Evolutionary conservation across 1,140 invertebrate species (phyloP), one percentile per base, ranked within the genome.

Genomic region (Samia ricini): DNA sequence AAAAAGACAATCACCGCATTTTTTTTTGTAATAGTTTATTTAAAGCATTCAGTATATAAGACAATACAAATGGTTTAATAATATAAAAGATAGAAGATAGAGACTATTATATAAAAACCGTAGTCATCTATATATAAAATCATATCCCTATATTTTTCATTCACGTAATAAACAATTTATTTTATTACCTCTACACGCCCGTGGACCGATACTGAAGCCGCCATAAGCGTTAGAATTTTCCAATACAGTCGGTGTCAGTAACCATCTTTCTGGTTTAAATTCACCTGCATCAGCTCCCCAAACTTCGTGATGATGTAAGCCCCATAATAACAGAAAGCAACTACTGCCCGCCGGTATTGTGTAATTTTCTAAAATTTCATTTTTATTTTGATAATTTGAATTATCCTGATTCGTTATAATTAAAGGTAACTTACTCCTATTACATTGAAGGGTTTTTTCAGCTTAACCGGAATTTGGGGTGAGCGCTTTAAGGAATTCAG

Each of bases 191-290:
- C 93, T 92, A 63, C 93, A 94, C 63, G 92, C 92, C 50, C 93
- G 72, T 21, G 85, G 78, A 2, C 93, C 93, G 7, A 92, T 89
- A 33, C 92, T 92, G 70, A 95, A 94, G 4, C 93, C 93, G 23
- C 94, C 79, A 60, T 91, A 94, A 15, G 82, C 65, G 36, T 72
- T 88, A 0, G 77, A 89, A 65, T 81, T 90, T 10, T 73, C 52
- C 49, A 92, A 74, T 19, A 61, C 20, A 0, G 50, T 51, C 1
- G 56, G 91, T 63, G 94, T 93, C 0, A 92, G 86, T 6, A 92
- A 66, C 82, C 95, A 95, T 61, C 93, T 81, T 18, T 95, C 94
- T 0, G 95, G 94, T 74, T 93, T 88, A 69, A 94, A 96, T 4
- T 76, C 71, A 0, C 80, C 60, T 0, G 64, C 69, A 56, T 83